phyloP scores from a whole-genome alignment of 2,797 vertebrate genomes.

The Enteromius argenteus region DNA sequence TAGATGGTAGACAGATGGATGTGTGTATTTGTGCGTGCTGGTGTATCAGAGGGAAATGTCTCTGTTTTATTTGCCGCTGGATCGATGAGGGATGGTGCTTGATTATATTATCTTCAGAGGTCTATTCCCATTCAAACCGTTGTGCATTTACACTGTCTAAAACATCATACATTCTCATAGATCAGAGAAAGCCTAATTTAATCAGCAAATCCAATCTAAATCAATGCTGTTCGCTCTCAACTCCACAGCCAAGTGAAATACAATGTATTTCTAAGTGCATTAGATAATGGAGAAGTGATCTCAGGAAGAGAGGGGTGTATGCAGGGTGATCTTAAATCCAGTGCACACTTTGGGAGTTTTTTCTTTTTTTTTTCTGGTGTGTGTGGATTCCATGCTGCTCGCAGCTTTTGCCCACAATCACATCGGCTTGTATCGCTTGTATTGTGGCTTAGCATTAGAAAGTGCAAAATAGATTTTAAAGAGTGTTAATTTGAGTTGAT shows the following conservation, averaged over 20 bases:
- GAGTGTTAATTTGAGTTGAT: slow-evolving; percentile 42
- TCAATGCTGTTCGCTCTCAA: slow-evolving; percentile 52
- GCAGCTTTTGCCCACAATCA: not conserved
- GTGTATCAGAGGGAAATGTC: slow-evolving; percentile 17
- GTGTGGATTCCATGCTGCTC: not conserved
- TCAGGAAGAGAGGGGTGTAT: slow-evolving; percentile 24
- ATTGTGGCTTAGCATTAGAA: slow-evolving; percentile 32
- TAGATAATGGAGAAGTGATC: slow-evolving; percentile 33
- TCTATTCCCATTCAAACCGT: slow-evolving; percentile 45
- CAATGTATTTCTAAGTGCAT: slow-evolving; percentile 50
- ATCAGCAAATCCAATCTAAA: slow-evolving; percentile 52
- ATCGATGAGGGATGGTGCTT: slow-evolving; percentile 56
- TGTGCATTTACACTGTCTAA: slow-evolving; percentile 38
- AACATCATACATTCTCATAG: slow-evolving; percentile 54
- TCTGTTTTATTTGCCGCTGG: slow-evolving; percentile 38
- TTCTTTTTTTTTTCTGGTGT: too few relatives aligned
- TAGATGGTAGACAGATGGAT: not conserved
- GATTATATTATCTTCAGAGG: slow-evolving; percentile 57
- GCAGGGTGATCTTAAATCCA: slow-evolving; percentile 9
- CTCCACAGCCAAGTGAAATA: slow-evolving; percentile 47
- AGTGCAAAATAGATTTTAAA: slow-evolving; percentile 57
- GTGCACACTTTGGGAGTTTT: not conserved
- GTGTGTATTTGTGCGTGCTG: not conserved
- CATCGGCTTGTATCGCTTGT: slow-evolving; percentile 5
- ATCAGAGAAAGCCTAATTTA: slow-evolving; percentile 51